These are phyloP conservation scores for Ophion costatus DNA, from an alignment of 2,888 invertebrate species.

Conservation along the genomic window DNA sequence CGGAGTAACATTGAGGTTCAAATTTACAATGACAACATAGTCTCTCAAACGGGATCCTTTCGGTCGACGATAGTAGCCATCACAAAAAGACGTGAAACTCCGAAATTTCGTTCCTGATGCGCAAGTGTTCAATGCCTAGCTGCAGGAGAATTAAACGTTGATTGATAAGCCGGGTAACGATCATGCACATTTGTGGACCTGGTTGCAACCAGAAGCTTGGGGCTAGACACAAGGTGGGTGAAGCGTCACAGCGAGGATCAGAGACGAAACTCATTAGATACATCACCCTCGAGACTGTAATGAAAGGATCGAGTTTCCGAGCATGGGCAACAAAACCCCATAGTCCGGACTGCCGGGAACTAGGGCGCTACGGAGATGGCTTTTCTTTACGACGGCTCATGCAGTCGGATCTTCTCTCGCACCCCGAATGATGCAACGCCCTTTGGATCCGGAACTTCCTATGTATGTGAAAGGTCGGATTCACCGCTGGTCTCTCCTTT, in stretches of 20 bases:
- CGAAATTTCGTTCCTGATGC: constrained; percentile 3
- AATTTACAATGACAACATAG: neutral
- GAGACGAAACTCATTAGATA: constrained; percentile 26
- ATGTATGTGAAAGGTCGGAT: too few relatives aligned
- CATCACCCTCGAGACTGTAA: constrained; percentile 40
- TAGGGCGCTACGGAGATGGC: constrained; percentile 6
- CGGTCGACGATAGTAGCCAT: neutral
- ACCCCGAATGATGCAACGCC: too few relatives aligned
- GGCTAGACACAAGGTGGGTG: constrained; percentile 12
- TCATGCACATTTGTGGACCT: constrained; percentile 1
- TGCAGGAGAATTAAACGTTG: constrained; percentile 31
- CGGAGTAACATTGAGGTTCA: neutral
- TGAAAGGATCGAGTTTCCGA: constrained; percentile 52
- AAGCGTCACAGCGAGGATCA: neutral
- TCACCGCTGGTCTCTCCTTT: too few relatives aligned
- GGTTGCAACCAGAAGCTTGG: constrained; percentile 1
- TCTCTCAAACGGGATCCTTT: neutral
- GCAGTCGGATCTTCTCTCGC: too few relatives aligned
- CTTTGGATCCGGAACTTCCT: too few relatives aligned
- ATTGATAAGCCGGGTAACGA: constrained; percentile 21
- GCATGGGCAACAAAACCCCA: constrained; percentile 18
- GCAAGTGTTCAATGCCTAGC: constrained; percentile 14
- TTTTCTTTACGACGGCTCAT: constrained; percentile 4
- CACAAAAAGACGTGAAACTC: neutral
- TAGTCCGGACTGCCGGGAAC: constrained; percentile 9